Conservation (phyloP, 2,888 invertebrate genomes). For the Isoperla grammatica region DNA sequence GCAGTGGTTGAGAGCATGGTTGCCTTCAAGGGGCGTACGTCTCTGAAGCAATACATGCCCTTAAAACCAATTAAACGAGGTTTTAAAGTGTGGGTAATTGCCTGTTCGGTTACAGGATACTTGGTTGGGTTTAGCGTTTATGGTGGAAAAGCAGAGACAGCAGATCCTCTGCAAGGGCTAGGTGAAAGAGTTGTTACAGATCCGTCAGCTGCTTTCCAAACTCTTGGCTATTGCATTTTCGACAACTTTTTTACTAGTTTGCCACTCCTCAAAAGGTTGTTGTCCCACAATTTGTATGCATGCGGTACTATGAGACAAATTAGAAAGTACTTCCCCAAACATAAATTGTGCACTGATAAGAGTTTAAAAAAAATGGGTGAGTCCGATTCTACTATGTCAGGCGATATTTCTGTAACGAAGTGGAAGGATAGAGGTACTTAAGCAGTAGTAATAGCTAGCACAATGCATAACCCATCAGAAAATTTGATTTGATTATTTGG, state of each 20-base stretch:
- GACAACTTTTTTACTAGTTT: constrained; percentile 36
- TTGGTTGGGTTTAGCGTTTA: constrained; percentile 27
- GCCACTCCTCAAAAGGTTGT: constrained; percentile 33
- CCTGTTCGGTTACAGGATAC: constrained; percentile 26
- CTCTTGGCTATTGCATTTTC: constrained; percentile 34
- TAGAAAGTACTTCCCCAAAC: constrained; percentile 35
- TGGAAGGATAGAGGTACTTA: constrained; percentile 37
- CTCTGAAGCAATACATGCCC: constrained; percentile 29
- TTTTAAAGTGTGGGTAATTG: constrained; percentile 29
- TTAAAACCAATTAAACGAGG: constrained; percentile 30
- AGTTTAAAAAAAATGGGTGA: constrained; percentile 31
- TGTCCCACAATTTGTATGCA: constrained; percentile 33
- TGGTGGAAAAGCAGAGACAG: constrained; percentile 21
- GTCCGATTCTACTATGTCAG: constrained; percentile 31
- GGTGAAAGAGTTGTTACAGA: too few species aligned
- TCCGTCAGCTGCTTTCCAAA: too few species aligned
- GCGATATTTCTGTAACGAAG: constrained; percentile 34
- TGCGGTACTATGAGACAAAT: constrained; percentile 36
- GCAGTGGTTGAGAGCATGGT: constrained; percentile 26
- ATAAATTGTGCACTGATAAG: constrained; percentile 33
- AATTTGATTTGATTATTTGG: too few species aligned
- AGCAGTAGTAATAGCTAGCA: constrained; percentile 32
- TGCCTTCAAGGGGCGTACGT: constrained; percentile 24
- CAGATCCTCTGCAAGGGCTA: too few species aligned
- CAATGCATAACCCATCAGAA: constrained; percentile 33